Percentiles rank a stretch among this genome's conserved stretches.
These are phyloP conservation scores for Euzophera pinguis DNA, from an alignment of 2,888 invertebrate genomes.

Conservation along the genomic window DNA sequence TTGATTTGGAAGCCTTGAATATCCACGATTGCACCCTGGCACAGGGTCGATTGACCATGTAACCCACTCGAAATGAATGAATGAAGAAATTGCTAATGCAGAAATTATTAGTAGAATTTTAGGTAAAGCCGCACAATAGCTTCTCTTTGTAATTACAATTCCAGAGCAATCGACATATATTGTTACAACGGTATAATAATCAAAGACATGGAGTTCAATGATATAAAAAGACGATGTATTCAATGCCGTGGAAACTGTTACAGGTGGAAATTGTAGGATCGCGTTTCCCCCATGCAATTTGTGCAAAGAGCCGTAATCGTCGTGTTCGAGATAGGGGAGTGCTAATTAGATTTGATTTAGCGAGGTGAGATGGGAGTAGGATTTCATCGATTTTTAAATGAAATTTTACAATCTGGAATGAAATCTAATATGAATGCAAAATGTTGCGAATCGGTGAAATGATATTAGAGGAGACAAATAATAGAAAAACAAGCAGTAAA, in stretches of 20 bases:
- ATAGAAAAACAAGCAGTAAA: no score
- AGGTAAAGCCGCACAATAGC: neutral
- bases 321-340: neutral
- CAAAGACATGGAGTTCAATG: no score
- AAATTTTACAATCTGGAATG: neutral
- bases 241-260: conserved; percentile 6
- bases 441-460: no score
- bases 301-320: neutral
- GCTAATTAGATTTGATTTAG: neutral
- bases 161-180: neutral
- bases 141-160: neutral
- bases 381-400: no score
- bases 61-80: no score
- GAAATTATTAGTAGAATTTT: no score
- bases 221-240: neutral
- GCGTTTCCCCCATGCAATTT: conserved; percentile 2
- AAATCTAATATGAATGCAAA: no score
- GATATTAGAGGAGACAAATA: neutral
- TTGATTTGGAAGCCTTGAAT: no score
- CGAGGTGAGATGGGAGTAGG: neutral
- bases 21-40: no score
- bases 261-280: conserved; percentile 5
- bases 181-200: neutral
- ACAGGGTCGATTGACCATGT: no score
- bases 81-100: no score